Evolutionary conservation across 2,797 vertebrate genomes (phyloP).

Genomic region (Basileuterus tristriatus): DNA sequence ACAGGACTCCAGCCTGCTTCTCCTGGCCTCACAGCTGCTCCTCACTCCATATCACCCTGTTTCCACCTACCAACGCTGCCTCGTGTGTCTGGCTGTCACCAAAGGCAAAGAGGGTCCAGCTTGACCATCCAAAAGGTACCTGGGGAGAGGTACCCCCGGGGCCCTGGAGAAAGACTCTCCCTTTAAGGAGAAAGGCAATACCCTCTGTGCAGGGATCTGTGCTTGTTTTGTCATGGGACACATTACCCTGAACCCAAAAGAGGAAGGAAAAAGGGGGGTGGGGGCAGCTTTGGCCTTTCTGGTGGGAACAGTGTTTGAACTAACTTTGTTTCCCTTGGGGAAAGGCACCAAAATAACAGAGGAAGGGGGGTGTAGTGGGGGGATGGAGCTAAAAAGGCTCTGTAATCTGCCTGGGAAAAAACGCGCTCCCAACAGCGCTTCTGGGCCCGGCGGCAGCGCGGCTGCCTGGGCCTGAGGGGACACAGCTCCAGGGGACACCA

Average conservation of each 20-base stretch:
- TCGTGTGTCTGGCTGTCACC: not conserved
- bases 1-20: not conserved
- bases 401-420: constrained; percentile 69
- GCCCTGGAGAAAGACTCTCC: not conserved
- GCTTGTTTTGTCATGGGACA: constrained; percentile 42
- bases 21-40: not conserved
- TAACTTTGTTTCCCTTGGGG: constrained; percentile 63
- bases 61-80: accelerated
- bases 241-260: constrained; percentile 40
- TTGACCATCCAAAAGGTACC: accelerated
- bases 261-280: constrained; percentile 51
- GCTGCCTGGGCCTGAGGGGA: not conserved
- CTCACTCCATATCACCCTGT: not conserved
- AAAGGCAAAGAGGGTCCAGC: not conserved
- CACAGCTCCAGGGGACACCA: too few relatives aligned
- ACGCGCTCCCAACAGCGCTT: not conserved
- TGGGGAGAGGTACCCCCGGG: not conserved
- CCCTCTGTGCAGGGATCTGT: constrained; percentile 40
- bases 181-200: constrained; percentile 56
- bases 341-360: constrained; percentile 74
- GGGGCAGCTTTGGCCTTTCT: constrained; percentile 53
- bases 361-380: constrained; percentile 47
- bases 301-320: constrained; percentile 64
- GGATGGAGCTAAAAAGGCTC: constrained; percentile 42
- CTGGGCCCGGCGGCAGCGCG: not conserved